Percentiles rank a stretch among this genome's conserved stretches.
Evolutionary conservation across 1,140 invertebrate species (phyloP).

Genomic region (Tetraneura akinire): DNA sequence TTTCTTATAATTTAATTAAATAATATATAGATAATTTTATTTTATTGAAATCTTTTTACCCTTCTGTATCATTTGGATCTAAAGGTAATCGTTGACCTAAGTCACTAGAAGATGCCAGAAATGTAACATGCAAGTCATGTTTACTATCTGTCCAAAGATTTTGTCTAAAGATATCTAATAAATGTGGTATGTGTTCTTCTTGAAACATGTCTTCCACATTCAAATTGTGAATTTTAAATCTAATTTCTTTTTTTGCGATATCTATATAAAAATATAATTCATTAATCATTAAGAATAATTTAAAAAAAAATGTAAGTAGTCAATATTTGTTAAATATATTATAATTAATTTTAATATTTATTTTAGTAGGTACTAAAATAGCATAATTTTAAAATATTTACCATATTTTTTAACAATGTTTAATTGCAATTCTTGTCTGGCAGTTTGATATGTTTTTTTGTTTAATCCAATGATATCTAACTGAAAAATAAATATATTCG

Average conservation of each 20-base stretch:
- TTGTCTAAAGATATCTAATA: conserved; percentile 74
- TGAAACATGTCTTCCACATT: conserved; percentile 82
- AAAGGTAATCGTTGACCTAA: conserved; percentile 79
- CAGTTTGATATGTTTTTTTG: conserved; percentile 39
- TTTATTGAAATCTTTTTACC: conserved; percentile 62
- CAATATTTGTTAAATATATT: conserved; percentile 17
- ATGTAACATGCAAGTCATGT: conserved; percentile 76
- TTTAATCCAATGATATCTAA: conserved; percentile 45
- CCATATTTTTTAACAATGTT: neutral
- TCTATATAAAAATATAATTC: conserved; percentile 58
- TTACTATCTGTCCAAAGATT: conserved; percentile 63
- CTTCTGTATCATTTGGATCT: conserved; percentile 80
- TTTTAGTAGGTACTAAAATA: neutral
- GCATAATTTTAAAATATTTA: conserved; percentile 22
- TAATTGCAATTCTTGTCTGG: conserved; percentile 14
- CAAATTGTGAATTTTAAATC: conserved; percentile 85
- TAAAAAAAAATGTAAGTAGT: too few relatives aligned
- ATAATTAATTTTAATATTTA: neutral
- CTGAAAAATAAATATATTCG: conserved; percentile 3
- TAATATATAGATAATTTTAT: too few relatives aligned
- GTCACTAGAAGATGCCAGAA: conserved; percentile 79
- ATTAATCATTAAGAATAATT: neutral
- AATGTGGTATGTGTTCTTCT: conserved; percentile 65
- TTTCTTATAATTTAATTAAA: too few relatives aligned
- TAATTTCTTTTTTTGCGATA: conserved; percentile 74